phyloP scores from a whole-genome alignment of 2,888 invertebrate species.

The Halictus ligatus region DNA sequence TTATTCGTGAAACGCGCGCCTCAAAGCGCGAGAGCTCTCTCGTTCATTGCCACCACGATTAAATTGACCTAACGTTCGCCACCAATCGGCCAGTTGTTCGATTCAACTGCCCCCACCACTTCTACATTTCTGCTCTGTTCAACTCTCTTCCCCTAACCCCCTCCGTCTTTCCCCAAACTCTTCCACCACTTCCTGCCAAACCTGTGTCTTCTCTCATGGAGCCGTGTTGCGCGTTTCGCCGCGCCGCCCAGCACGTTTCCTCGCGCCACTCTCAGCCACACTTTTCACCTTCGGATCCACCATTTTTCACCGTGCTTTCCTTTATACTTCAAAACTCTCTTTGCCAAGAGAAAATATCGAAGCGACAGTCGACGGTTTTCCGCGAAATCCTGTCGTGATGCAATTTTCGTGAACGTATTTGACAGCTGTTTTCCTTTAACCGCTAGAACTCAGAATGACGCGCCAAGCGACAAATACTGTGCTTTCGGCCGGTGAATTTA shows the following conservation, averaged over 20 bases:
- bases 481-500: not conserved
- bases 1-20: slow-evolving; percentile 9
- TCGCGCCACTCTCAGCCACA: not conserved
- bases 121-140: not conserved
- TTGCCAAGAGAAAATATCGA: not conserved
- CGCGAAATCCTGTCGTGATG: not conserved
- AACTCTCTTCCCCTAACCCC: not conserved
- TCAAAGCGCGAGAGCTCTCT: not conserved
- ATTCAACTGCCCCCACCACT: not conserved
- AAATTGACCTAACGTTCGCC: not conserved
- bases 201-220: not conserved
- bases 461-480: not conserved
- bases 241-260: not conserved
- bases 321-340: not conserved
- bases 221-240: not conserved
- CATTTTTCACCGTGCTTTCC: not conserved
- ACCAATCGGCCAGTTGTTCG: not conserved
- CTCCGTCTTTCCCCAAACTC: not conserved
- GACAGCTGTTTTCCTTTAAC: not conserved
- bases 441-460: not conserved
- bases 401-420: not conserved
- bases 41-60: slow-evolving; percentile 5
- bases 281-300: not conserved
- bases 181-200: not conserved
- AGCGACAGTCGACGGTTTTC: not conserved